These are phyloP conservation scores for Cremastinae sp. DNA, from an alignment of 2,888 invertebrate species.

Conservation along the genomic window DNA sequence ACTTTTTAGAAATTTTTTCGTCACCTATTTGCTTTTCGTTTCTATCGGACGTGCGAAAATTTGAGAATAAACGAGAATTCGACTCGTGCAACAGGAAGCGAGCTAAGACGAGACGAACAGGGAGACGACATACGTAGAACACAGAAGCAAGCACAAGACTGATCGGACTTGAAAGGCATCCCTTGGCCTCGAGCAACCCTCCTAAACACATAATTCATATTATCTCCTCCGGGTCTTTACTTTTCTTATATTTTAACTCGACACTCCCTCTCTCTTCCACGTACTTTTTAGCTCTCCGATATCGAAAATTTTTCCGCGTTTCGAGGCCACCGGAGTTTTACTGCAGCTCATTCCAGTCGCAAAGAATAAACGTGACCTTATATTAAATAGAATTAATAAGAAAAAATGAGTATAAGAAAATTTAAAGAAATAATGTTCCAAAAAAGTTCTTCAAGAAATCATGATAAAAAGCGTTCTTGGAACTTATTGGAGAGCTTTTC, in stretches of 20 bases:
- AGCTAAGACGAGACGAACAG: constrained; percentile 58
- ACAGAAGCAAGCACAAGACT: constrained; percentile 76
- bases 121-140: constrained; percentile 71
- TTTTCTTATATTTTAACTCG: constrained; percentile 38
- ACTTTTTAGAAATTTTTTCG: too few species aligned
- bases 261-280: constrained; percentile 10
- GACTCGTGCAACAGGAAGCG: constrained; percentile 46
- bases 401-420: background rate
- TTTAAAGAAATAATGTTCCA: too few species aligned
- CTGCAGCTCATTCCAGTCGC: constrained; percentile 36
- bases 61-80: constrained; percentile 15
- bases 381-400: background rate
- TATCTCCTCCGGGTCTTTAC: constrained; percentile 67
- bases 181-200: constrained; percentile 78
- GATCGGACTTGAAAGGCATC: constrained; percentile 80
- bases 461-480: too few species aligned
- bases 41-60: background rate
- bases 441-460: too few species aligned
- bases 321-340: constrained; percentile 46
- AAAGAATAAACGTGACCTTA: constrained; percentile 9
- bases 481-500: too few species aligned
- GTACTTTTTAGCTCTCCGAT: background rate
- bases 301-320: constrained; percentile 15
- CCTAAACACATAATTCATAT: constrained; percentile 76
- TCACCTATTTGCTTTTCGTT: too few species aligned